phyloP scores from a whole-genome alignment of 2,797 vertebrate species.

The Sebastolobus altivelis region DNA sequence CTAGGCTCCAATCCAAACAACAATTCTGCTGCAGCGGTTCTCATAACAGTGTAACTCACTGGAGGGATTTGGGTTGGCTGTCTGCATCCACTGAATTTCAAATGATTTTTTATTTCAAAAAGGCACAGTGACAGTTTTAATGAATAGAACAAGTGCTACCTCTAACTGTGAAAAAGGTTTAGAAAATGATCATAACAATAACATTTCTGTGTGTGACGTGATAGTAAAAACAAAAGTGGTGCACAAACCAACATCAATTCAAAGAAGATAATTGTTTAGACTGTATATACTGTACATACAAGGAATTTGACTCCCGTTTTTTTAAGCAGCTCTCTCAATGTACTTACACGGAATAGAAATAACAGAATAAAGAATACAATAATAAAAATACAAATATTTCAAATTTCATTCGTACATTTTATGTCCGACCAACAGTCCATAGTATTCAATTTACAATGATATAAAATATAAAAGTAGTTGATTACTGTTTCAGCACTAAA shows the following conservation, averaged over 20 bases:
- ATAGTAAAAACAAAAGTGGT: not conserved
- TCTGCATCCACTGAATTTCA: not conserved
- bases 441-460: no score
- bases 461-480: not conserved
- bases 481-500: not conserved
- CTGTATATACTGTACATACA: no score
- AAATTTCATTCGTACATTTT: no score
- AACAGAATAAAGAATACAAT: not conserved
- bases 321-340: no score
- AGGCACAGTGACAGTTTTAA: not conserved
- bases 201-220: not conserved
- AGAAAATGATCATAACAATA: not conserved
- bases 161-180: not conserved
- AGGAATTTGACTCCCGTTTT: no score
- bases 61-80: not conserved
- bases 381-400: not conserved
- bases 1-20: constrained; percentile 24
- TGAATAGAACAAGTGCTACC: not conserved
- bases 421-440: no score
- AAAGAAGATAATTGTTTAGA: not conserved
- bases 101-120: not conserved
- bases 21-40: constrained; percentile 24
- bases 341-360: no score
- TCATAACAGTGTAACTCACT: not conserved
- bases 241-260: not conserved